Conservation (phyloP, 2,113 vertebrate genomes). For the Tinamus guttatus region DNA sequence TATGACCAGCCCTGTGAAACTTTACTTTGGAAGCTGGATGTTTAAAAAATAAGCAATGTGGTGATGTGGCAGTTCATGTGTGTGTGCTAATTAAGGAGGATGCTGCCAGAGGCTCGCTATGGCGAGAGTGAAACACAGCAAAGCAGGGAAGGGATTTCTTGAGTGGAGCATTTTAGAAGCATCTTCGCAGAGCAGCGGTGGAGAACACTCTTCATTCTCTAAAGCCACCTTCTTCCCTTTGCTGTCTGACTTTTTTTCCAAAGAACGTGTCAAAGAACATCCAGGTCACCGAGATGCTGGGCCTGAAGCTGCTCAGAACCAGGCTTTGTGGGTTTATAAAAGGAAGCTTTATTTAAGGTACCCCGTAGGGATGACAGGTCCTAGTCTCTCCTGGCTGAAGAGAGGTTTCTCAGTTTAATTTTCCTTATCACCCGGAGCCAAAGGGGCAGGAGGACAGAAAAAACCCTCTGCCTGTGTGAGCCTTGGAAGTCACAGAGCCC, state of each 20-base stretch:
- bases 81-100: neutral
- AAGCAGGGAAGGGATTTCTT: neutral
- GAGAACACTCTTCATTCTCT: neutral
- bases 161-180: neutral
- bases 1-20: neutral
- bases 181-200: neutral
- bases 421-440: slow-evolving; percentile 27
- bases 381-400: neutral
- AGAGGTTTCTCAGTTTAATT: slow-evolving; percentile 19
- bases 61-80: neutral
- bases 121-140: slow-evolving; percentile 19
- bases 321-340: neutral
- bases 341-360: neutral
- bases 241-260: neutral
- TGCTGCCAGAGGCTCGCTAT: neutral
- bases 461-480: neutral
- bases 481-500: slow-evolving; percentile 1
- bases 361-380: neutral
- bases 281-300: neutral
- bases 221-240: neutral
- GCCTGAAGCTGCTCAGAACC: neutral
- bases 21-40: slow-evolving; percentile 36
- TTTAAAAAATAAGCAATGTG: neutral
- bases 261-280: neutral
- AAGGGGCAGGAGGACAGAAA: neutral